phyloP scores from a whole-genome alignment of 1,140 invertebrate species.

The Meteorus sp. region DNA sequence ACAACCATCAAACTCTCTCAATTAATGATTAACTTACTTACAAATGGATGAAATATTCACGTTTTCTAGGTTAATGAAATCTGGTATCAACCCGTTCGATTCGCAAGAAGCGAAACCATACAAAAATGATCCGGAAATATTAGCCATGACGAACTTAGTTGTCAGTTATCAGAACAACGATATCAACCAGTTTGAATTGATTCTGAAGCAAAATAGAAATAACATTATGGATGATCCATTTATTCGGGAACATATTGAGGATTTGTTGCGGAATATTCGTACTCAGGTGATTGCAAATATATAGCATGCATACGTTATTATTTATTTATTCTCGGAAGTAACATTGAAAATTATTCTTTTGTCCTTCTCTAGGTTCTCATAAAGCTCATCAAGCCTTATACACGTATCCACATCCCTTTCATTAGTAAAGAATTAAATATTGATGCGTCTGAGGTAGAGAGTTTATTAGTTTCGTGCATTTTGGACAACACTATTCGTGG shows the following conservation, averaged over 20 bases:
- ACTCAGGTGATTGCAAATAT: slow-evolving; percentile 69
- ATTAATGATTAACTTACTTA: no score
- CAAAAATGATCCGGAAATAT: slow-evolving; percentile 98
- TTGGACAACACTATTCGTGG: slow-evolving; percentile 97
- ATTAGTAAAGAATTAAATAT: slow-evolving; percentile 98
- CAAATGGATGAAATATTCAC: slow-evolving; percentile 14
- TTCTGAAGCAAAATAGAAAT: slow-evolving; percentile 91
- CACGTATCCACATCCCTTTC: slow-evolving; percentile 96
- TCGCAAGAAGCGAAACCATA: slow-evolving; percentile 99
- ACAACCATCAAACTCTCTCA: not conserved
- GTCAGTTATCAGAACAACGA: slow-evolving; percentile 99
- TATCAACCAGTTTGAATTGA: slow-evolving; percentile 98
- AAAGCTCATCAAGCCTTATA: slow-evolving; percentile 97
- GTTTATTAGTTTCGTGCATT: slow-evolving; percentile 97
- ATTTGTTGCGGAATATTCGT: slow-evolving; percentile 93
- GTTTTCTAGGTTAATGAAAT: slow-evolving; percentile 89
- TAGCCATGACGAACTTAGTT: slow-evolving; percentile 99
- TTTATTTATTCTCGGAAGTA: not conserved
- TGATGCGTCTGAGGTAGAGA: slow-evolving; percentile 94
- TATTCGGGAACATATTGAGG: slow-evolving; percentile 99
- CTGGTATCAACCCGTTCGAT: slow-evolving; percentile 99
- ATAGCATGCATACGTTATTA: no score
- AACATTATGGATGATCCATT: slow-evolving; percentile 99
- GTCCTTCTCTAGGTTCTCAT: slow-evolving; percentile 76
- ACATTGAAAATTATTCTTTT: slow-evolving; percentile 14